These are phyloP conservation scores for Urocyon cinereoargenteus DNA, from an alignment of 2,797 vertebrate species.

Conservation along the genomic window DNA sequence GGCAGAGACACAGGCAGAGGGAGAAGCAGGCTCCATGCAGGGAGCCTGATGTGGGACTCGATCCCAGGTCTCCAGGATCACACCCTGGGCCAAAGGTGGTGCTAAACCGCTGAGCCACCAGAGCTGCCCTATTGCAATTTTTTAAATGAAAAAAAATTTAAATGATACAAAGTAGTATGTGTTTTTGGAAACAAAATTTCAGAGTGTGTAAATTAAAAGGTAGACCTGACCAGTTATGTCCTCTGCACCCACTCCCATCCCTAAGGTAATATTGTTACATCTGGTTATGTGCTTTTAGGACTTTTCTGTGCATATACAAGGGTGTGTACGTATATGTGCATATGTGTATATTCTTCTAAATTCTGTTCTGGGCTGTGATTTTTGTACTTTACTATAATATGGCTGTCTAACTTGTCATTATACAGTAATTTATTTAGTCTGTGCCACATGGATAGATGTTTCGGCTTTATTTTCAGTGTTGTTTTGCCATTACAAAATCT, in stretches of 20 bases:
- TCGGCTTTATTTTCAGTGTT: neutral
- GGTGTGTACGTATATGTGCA: too few relatives aligned
- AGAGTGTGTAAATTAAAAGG: neutral
- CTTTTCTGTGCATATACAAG: neutral
- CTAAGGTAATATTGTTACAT: neutral
- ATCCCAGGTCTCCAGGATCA: too few relatives aligned
- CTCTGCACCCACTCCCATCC: accelerated
- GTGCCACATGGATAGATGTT: too few relatives aligned
- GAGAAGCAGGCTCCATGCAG: too few relatives aligned
- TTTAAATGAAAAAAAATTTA: neutral
- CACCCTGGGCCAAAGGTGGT: too few relatives aligned
- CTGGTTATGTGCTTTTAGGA: neutral
- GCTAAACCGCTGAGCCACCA: too few relatives aligned
- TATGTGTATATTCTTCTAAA: neutral
- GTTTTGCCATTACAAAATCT: neutral
- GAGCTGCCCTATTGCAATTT: neutral
- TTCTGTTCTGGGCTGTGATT: neutral
- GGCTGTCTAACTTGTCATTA: neutral
- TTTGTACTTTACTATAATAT: neutral
- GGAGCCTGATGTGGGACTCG: too few relatives aligned
- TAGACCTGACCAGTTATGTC: too few relatives aligned
- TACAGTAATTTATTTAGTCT: neutral
- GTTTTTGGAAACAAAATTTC: neutral
- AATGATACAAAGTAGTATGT: neutral
- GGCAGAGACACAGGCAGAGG: too few relatives aligned